Percentiles rank a stretch among this genome's conserved stretches.
Conservation (phyloP, 2,797 vertebrate genomes). For the Pteropus rufus region DNA sequence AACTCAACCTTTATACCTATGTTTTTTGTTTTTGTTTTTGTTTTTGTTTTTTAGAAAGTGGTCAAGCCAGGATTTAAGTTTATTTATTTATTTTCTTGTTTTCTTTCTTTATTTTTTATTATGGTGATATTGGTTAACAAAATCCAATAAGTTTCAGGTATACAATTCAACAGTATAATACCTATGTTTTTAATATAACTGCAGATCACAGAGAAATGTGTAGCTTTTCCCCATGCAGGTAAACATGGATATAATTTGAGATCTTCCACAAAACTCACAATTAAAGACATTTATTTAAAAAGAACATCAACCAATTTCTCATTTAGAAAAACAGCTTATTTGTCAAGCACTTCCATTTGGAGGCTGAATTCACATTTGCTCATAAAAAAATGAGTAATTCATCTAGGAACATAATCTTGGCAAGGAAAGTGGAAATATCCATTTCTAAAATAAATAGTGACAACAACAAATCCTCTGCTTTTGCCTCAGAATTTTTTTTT, state of each 20-base stretch:
- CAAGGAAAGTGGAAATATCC: conserved; percentile 58
- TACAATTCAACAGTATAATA: not conserved
- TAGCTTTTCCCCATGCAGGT: not conserved
- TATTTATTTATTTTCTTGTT: too few relatives aligned
- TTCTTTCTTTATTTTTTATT: too few relatives aligned
- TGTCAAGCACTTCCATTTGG: conserved; percentile 67
- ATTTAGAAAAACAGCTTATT: conserved; percentile 73
- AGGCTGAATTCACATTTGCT: conserved; percentile 66
- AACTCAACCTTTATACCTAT: not conserved
- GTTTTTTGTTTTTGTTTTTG: not conserved
- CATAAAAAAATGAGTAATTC: conserved; percentile 72
- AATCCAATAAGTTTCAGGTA: too few relatives aligned
- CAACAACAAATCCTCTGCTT: not conserved
- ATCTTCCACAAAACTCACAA: not conserved
- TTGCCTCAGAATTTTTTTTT: not conserved
- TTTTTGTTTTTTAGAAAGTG: not conserved
- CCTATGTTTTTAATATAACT: not conserved
- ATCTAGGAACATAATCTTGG: conserved; percentile 59
- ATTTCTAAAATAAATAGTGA: conserved; percentile 61
- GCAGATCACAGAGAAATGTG: not conserved
- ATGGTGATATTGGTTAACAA: too few relatives aligned
- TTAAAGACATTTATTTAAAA: conserved; percentile 69
- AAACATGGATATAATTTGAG: conserved; percentile 4
- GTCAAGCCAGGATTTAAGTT: too few relatives aligned
- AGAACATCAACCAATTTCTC: conserved; percentile 54